These are phyloP conservation scores for Ichneumoninae sp. DNA, from an alignment of 2,888 invertebrate species.

Conservation along the genomic window DNA sequence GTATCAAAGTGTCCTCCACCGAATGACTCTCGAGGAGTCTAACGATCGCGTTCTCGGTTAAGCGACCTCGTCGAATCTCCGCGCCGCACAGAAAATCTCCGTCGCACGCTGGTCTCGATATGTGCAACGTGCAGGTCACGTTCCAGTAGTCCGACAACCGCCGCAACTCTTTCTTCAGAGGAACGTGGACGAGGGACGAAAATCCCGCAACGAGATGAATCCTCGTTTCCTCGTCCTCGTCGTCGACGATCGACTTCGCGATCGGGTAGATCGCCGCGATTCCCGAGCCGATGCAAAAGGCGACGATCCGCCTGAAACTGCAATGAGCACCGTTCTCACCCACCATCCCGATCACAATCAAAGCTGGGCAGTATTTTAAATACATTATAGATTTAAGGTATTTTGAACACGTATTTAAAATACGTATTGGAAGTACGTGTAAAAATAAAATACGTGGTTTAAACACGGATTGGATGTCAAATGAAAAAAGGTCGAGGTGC, in stretches of 20 bases:
- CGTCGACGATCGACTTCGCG: slow-evolving; percentile 75
- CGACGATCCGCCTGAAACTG: slow-evolving; percentile 78
- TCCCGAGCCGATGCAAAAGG: slow-evolving; percentile 81
- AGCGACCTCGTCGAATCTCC: slow-evolving; percentile 71
- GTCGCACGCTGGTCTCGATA: slow-evolving; percentile 68
- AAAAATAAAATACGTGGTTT: no score
- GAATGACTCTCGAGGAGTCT: slow-evolving; percentile 63
- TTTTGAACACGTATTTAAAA: no score
- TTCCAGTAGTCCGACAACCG: slow-evolving; percentile 81
- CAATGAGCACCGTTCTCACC: slow-evolving; percentile 12
- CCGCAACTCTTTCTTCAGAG: slow-evolving; percentile 77
- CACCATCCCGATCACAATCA: background rate
- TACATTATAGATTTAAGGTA: no score
- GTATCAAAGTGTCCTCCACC: slow-evolving; percentile 74
- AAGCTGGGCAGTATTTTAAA: no score
- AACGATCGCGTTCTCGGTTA: slow-evolving; percentile 71
- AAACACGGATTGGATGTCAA: no score
- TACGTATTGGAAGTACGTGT: no score
- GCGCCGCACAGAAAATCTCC: slow-evolving; percentile 71
- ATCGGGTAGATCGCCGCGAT: slow-evolving; percentile 80
- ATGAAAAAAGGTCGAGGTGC: no score
- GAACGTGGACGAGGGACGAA: slow-evolving; percentile 73
- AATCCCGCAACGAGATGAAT: slow-evolving; percentile 78
- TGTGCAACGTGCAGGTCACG: slow-evolving; percentile 77
- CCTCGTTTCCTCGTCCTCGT: slow-evolving; percentile 79